Evolutionary conservation across 2,888 invertebrate genomes (phyloP).

Genomic region (Pristionchus fissidentatus): DNA sequence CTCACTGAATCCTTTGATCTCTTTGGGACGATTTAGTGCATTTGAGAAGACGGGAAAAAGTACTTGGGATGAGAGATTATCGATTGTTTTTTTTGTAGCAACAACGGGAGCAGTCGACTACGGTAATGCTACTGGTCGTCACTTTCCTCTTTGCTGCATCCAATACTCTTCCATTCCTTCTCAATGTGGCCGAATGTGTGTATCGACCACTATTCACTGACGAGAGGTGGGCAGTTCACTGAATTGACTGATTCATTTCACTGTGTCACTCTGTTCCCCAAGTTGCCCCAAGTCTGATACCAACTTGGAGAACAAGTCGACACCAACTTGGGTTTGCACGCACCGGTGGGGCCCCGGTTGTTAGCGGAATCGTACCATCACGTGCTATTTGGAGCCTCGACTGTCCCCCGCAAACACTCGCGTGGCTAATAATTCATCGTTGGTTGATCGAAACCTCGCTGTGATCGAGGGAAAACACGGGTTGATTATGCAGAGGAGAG

Average conservation of each 20-base stretch:
- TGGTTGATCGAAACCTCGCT: neutral
- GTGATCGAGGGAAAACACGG: no score
- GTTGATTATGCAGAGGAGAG: no score
- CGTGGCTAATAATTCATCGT: no score
- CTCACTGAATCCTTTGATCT: neutral
- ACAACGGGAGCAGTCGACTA: conserved; percentile 72
- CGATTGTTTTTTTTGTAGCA: conserved; percentile 57
- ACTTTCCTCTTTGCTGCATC: conserved; percentile 71
- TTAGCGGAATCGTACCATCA: no score
- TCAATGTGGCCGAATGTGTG: conserved; percentile 70
- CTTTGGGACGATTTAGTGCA: neutral
- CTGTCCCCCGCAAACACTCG: no score
- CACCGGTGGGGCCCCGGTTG: no score
- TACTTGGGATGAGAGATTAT: neutral
- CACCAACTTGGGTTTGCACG: neutral
- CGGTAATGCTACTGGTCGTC: conserved; percentile 73
- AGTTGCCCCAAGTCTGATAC: neutral
- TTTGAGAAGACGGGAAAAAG: no score
- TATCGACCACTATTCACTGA: conserved; percentile 60
- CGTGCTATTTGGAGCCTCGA: no score
- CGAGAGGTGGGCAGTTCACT: conserved; percentile 47
- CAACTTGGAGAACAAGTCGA: neutral
- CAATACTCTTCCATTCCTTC: conserved; percentile 72
- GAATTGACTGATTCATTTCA: neutral
- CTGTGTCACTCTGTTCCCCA: no score